Evolutionary conservation across 2,113 vertebrate genomes (phyloP).

Genomic region (Xiphorhynchus elegans): DNA sequence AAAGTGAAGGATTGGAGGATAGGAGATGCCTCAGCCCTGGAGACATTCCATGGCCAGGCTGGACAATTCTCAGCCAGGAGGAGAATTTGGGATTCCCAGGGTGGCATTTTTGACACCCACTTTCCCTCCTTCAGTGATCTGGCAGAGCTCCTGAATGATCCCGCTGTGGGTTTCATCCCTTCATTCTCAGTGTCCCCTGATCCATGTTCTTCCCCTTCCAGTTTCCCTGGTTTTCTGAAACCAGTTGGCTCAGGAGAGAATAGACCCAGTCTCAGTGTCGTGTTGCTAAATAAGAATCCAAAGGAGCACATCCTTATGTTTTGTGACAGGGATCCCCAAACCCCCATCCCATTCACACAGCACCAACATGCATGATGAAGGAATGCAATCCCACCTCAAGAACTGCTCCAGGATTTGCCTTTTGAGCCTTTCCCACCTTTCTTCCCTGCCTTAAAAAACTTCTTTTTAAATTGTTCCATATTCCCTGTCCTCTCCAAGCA

Average conservation of each 20-base stretch:
- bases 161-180: neutral
- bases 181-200: neutral
- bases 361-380: neutral
- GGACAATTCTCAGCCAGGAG: neutral
- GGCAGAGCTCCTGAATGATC: neutral
- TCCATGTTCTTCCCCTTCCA: neutral
- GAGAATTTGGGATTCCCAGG: neutral
- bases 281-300: neutral
- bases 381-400: neutral
- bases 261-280: neutral
- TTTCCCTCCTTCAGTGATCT: neutral
- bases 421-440: neutral
- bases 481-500: neutral
- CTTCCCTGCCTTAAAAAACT: neutral
- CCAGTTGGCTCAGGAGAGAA: neutral
- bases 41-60: neutral
- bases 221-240: neutral
- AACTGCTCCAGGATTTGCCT: neutral
- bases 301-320: neutral
- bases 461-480: neutral
- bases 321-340: neutral
- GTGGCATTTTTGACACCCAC: neutral
- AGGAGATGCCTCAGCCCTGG: rapidly evolving
- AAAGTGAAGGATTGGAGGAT: neutral
- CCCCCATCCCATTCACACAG: neutral